Conservation (phyloP, 1,140 invertebrate genomes). For the Neoseiulus cucumeris region DNA sequence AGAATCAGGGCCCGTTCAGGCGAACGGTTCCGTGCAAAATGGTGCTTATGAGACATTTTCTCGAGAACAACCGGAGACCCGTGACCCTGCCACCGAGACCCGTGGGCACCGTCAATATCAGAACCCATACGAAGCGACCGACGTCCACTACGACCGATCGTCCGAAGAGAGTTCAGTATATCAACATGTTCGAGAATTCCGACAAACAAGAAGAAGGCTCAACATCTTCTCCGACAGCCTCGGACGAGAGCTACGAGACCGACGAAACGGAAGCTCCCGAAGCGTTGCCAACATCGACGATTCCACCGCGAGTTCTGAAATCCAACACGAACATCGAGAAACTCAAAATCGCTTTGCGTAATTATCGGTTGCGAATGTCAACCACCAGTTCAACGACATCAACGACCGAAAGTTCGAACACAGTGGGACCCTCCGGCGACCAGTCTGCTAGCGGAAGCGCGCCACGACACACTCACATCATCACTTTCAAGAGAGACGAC, state of each 20-base stretch:
- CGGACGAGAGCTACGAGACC: background rate
- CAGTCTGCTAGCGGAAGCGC: background rate
- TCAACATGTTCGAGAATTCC: background rate
- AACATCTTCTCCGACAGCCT: background rate
- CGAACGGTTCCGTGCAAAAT: background rate
- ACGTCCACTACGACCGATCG: background rate
- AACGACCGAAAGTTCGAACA: background rate
- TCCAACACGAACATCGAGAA: constrained; percentile 1
- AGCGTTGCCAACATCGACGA: background rate
- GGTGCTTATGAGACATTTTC: constrained; percentile 1
- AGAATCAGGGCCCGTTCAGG: background rate
- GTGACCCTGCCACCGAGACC: background rate
- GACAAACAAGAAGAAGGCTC: background rate
- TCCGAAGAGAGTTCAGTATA: background rate
- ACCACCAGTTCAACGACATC: background rate
- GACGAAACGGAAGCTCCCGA: background rate
- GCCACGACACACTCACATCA: background rate
- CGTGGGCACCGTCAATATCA: background rate
- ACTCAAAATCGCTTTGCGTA: constrained; percentile 1
- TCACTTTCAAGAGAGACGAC: constrained; percentile 1
- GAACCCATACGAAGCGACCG: background rate
- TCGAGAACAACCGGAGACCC: background rate
- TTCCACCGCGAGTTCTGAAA: background rate
- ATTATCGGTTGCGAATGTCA: background rate
- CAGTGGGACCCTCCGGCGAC: background rate